phyloP scores from a whole-genome alignment of 1,140 invertebrate species.

The Panulirus ornatus region DNA sequence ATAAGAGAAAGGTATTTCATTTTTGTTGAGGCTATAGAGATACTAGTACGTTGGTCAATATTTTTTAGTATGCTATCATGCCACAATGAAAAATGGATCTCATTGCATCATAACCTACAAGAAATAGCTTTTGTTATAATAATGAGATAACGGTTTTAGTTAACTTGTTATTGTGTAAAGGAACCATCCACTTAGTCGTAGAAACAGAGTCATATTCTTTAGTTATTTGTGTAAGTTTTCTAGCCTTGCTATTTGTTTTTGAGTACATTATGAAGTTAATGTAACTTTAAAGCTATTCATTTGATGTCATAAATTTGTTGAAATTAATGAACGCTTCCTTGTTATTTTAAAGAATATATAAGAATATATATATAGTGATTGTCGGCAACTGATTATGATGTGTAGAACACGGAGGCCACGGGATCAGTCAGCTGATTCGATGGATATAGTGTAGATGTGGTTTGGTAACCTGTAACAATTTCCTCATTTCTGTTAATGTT shows the following conservation, averaged over 20 bases:
- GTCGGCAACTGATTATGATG: not conserved
- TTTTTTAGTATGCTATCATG: too few relatives aligned
- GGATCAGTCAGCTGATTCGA: slow-evolving; percentile 44
- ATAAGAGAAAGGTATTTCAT: too few relatives aligned
- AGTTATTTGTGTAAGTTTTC: too few relatives aligned
- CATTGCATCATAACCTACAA: too few relatives aligned
- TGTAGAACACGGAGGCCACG: not conserved
- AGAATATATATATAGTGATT: not conserved
- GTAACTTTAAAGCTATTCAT: not conserved
- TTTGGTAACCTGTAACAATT: not conserved
- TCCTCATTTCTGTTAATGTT: not conserved
- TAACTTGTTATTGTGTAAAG: too few relatives aligned
- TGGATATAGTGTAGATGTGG: not conserved
- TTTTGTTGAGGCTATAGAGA: too few relatives aligned
- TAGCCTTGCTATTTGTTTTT: not conserved
- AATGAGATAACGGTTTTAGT: too few relatives aligned
- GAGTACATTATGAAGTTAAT: not conserved
- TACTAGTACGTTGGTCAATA: too few relatives aligned
- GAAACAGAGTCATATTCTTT: too few relatives aligned
- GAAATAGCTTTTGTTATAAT: too few relatives aligned
- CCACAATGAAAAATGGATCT: too few relatives aligned
- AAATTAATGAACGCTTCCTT: not conserved
- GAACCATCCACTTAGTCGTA: too few relatives aligned
- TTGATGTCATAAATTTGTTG: not conserved
- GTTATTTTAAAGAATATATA: not conserved